Base-by-base conservation (phyloP, 2,797 vertebrate species). In the Sebastes iracundus region DNA sequence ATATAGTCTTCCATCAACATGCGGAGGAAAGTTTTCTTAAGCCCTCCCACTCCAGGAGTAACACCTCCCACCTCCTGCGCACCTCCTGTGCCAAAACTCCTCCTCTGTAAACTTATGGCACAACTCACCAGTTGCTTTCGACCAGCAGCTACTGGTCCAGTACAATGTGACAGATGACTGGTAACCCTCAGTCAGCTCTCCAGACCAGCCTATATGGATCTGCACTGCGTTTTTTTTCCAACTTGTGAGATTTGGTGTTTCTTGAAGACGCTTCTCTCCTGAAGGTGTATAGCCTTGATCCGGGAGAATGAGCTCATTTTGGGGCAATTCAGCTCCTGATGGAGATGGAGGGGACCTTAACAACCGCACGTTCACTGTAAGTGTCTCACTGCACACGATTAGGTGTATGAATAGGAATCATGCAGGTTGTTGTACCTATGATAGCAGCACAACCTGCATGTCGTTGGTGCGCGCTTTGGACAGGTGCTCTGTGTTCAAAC, bases 311-410 rank as follows among this genome's bases (percentile, higher is more conserved):
- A 93, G 86, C 81, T 81, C 84, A 25, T 76, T 86, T 61, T 77
- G 83, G 74, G 87, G 80, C 67, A 77, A 33, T 62, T 81, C 83
- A 60, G 68, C 77, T 73, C 69, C 86, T 72, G 33, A 35, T 35
- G 33, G 33, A 35, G 90, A 83, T 87, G 93, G 86, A 87, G 49
- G 65, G 52, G 82, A 90, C 66, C 72, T 32, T 7, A 87, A 90
- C 80, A 86, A 79, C 88, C 90, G 93, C 79, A 73, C 75, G 59
- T 93, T 93, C 75, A 90, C 91, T 92, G 96, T 96, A 92, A 96
- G 96, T 96, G 82, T 81, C 63, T 81, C 30, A 56, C 10, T 32
- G 33, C 8, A 12, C 27, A 33, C 1, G 30, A 8, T 58, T 70
- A 27, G 20, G 10, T 49, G 25, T 52, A 3, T 22, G 42, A 18